phyloP scores from a whole-genome alignment of 2,888 invertebrate species.

The Microplitis deprimator region DNA sequence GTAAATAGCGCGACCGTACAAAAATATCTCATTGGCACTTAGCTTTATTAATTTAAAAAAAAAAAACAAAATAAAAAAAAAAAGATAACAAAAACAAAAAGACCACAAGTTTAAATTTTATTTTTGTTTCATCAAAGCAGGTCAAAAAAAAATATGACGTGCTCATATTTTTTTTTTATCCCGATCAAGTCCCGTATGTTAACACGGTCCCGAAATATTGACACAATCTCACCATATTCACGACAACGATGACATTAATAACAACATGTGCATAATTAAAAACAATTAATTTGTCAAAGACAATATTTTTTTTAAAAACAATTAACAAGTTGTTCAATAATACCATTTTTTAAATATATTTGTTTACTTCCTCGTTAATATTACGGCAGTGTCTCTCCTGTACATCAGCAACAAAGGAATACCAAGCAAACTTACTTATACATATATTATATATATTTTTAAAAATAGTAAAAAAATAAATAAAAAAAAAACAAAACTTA shows the following conservation, averaged over 20 bases:
- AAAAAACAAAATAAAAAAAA: background rate
- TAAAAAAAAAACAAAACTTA: background rate
- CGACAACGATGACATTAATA: background rate
- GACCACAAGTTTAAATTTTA: background rate
- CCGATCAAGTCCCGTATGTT: background rate
- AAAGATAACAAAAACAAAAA: background rate
- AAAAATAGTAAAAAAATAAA: background rate
- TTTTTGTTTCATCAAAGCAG: background rate
- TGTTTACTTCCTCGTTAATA: background rate
- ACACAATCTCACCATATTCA: background rate
- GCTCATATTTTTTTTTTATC: background rate
- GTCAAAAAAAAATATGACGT: background rate
- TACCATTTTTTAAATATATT: too few species aligned
- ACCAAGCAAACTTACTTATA: background rate
- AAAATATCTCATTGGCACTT: background rate
- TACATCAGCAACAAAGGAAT: background rate
- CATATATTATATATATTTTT: background rate
- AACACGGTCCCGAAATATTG: background rate
- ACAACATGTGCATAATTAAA: background rate
- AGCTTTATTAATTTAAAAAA: background rate
- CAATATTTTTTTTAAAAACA: background rate
- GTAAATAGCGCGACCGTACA: background rate
- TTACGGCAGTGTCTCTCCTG: background rate
- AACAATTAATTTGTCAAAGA: background rate
- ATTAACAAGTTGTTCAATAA: background rate